Base-by-base conservation (phyloP, 2,888 invertebrate species). In the Megalurothrips usitatus region DNA sequence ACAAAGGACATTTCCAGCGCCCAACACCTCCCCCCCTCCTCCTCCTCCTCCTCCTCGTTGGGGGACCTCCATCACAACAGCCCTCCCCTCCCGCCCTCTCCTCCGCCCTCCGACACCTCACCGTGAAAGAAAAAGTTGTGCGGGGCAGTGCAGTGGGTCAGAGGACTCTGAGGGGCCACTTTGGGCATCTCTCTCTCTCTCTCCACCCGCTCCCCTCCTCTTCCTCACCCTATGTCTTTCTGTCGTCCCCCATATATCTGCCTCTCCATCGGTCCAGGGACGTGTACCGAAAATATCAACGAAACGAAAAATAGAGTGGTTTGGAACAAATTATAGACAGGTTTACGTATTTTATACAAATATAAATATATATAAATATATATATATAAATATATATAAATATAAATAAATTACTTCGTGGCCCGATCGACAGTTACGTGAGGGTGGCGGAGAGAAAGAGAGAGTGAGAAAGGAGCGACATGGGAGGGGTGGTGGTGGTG, bases 101-200 rank as follows among this genome's bases (percentile, higher is more conserved):
- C 58, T 58, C 14, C 58, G 14, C 34, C 58, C 58, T 23, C 26
- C 23, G 26, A 26, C 23, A 9, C 26, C 26, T 9, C 26, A 75
- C 23, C 68, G 68, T 75, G 68, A 75, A 75, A 75, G 26, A 75
- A 58, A 58, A 58, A 58, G 58, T 58, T 58, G 58, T 19, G 58
- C 58, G 58, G 58, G 58, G 58, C 58, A 58, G 58, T 58, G 58
- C 58, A 58, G 58, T 58, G 58, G 58, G 58, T 58, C 58, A 58
- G 58, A 58, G 19, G 58, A 58, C 58, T 58, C 58, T 14, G 58
- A 19, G 19, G 58, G 58, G 58, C 58, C 58, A 58, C 58, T 58
- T 58, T 58, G 58, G 58, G 58, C 19, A 19, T 68, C 23, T 23
- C 68, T 52, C 52, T 52, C 52, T 52, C 52, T 52, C 52, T 52